Evolutionary conservation across 2,113 vertebrate species (phyloP), one percentile per base, ranked within the genome.

Genomic region (Marmota monax): DNA sequence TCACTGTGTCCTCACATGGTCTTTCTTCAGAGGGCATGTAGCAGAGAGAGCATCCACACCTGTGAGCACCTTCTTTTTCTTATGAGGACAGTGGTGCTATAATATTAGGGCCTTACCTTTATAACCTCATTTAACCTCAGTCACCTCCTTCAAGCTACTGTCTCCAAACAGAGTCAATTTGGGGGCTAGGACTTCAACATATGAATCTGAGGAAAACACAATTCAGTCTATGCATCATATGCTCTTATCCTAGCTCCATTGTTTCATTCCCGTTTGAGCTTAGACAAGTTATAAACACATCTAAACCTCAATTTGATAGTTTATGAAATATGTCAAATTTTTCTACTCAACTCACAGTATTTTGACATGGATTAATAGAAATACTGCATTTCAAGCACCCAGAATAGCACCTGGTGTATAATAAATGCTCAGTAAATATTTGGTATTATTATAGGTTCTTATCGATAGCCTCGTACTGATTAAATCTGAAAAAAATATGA

Each of bases 331-430:
- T 69, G 4, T 25, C n/a, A 69, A 84, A 69, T 80, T 80, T 9
- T 83, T 42, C 34, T 65, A 80, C 32, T 83, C 51, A 80, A 45
- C 12, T 95, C 16, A 13, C 12, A 77, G 14, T 12, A 79, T 90
- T 92, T 76, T 84, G 42, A 88, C 32, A 69, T 82, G 14, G 16
- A 70, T 70, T 92, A 70, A 94, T 74, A 96, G 17, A 87, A 84
- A 74, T 14, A 37, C 5, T 65, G 14, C 27, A 69, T 61, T 89
- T 53, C 86, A 92, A 92, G 53, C 11, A 78, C 1, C 42, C 37
- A 76, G 3, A 5, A 53, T 4, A 51, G 13, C 48, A 48, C 18
- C 20, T 88, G 37, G 23, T 42, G 82, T 45, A 84, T 39, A 80
- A 61, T 65, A 85, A 85, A 3, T 27, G 9, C 4, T 53, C 8